Conservation (phyloP, 2,888 invertebrate species). For the Hymenopus coronatus region DNA sequence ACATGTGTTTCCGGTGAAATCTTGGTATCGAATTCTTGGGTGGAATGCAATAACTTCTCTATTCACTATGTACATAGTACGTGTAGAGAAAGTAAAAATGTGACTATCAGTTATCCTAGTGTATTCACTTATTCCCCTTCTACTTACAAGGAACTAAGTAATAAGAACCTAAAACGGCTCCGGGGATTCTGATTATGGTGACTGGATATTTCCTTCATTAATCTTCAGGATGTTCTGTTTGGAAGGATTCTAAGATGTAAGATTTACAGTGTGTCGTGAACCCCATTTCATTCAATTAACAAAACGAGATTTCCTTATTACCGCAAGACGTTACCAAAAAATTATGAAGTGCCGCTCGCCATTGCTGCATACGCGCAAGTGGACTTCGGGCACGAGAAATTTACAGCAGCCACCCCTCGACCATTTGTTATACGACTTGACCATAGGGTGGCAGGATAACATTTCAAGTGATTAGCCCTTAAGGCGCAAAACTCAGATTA, state of each 20-base stretch:
- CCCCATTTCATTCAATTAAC: neutral
- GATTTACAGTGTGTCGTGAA: neutral
- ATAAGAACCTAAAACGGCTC: too few species aligned
- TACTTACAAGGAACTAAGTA: too few species aligned
- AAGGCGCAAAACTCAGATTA: slow-evolving; percentile 21
- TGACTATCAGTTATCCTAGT: too few species aligned
- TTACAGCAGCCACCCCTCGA: neutral
- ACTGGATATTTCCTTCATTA: too few species aligned
- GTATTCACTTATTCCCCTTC: too few species aligned
- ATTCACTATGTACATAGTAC: too few species aligned
- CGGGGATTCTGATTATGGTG: too few species aligned
- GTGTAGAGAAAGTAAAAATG: too few species aligned
- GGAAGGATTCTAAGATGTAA: neutral
- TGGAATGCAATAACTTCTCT: too few species aligned
- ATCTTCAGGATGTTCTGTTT: too few species aligned
- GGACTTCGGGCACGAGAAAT: neutral
- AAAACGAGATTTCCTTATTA: neutral
- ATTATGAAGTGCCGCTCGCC: neutral
- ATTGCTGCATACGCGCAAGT: neutral
- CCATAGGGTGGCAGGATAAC: neutral
- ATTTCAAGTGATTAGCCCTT: slow-evolving; percentile 26
- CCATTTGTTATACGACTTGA: neutral
- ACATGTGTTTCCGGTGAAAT: too few species aligned
- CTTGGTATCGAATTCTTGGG: too few species aligned
- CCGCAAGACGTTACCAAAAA: neutral